Conservation (phyloP, 1,140 invertebrate species). For the Lepidotrigona ventralis region DNA sequence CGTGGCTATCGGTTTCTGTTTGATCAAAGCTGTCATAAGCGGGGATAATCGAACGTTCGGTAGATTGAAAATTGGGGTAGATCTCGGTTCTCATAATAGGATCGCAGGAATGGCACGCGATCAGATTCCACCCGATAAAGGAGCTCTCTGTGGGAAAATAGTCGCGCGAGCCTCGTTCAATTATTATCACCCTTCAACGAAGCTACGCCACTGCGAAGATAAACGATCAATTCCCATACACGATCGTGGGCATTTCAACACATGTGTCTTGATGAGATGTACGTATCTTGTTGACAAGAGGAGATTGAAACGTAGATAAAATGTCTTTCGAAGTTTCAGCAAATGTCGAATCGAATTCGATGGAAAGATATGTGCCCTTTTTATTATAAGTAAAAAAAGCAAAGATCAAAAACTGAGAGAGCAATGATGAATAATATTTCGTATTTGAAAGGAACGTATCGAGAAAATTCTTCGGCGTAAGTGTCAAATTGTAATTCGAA, state of each 20-base stretch:
- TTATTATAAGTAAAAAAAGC: not conserved
- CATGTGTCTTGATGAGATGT: not conserved
- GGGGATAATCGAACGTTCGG: slow-evolving; percentile 30
- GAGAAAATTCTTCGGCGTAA: too few relatives aligned
- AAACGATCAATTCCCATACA: slow-evolving; percentile 26
- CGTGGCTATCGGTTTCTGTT: slow-evolving; percentile 22
- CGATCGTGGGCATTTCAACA: not conserved
- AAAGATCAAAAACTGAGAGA: too few relatives aligned
- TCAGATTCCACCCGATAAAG: slow-evolving; percentile 24
- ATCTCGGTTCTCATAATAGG: slow-evolving; percentile 38
- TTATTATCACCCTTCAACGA: slow-evolving; percentile 34
- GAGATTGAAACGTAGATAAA: not conserved
- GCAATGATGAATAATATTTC: too few relatives aligned
- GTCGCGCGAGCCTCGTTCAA: slow-evolving; percentile 1
- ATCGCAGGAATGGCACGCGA: slow-evolving; percentile 22
- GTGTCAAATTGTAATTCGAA: too few relatives aligned
- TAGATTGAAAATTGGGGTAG: slow-evolving; percentile 48
- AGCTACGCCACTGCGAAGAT: not conserved
- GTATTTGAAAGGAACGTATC: too few relatives aligned
- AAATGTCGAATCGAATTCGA: not conserved
- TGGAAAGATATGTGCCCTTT: not conserved
- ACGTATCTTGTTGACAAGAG: not conserved
- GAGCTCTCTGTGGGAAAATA: slow-evolving; percentile 34
- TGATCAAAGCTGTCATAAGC: slow-evolving; percentile 42
- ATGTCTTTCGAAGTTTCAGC: not conserved